Conservation (phyloP, 2,113 vertebrate species). For the Rhabdornis inornatus region DNA sequence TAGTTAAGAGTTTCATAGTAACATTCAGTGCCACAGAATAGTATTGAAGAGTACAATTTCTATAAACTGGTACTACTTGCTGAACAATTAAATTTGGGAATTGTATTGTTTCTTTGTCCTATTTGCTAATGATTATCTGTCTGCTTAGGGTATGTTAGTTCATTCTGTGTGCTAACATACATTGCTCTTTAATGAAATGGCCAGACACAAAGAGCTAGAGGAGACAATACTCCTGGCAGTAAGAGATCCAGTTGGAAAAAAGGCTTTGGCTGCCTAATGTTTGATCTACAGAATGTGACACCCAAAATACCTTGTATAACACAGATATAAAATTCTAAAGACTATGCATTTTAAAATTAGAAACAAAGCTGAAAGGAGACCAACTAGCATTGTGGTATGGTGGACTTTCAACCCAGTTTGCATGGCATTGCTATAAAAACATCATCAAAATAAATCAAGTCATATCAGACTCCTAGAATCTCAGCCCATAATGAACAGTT, state of each 20-base stretch:
- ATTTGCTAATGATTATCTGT: not conserved
- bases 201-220: not conserved
- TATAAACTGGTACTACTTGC: not conserved
- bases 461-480: not conserved
- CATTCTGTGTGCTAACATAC: not conserved
- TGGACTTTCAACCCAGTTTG: not conserved
- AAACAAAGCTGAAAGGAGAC: not conserved
- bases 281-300: not conserved
- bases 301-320: not conserved
- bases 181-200: not conserved
- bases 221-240: not conserved
- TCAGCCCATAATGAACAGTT: not conserved
- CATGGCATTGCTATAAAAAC: not conserved
- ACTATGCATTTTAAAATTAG: not conserved
- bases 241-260: not conserved
- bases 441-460: not conserved
- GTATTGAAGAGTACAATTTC: not conserved
- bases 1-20: not conserved
- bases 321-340: not conserved
- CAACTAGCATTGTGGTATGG: not conserved
- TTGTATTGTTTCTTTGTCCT: not conserved
- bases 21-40: not conserved
- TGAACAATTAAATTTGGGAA: not conserved
- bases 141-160: not conserved
- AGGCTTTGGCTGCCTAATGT: not conserved